These are phyloP conservation scores for Rhinatrema bivittatum DNA, from an alignment of 2,797 vertebrate species.

Conservation along the genomic window DNA sequence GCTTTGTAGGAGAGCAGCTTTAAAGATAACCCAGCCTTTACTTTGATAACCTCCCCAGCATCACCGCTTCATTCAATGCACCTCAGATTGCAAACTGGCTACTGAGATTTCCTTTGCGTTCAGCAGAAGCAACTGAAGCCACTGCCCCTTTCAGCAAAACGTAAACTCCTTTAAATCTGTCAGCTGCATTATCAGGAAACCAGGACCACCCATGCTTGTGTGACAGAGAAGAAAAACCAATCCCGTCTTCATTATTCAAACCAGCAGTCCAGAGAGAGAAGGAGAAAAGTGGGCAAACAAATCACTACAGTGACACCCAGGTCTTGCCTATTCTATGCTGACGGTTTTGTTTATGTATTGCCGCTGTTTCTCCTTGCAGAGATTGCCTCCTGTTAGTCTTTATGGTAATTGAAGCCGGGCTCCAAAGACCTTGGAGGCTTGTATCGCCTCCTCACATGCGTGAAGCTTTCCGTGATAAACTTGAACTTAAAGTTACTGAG, in stretches of 20 bases:
- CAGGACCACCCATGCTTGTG: slow-evolving; percentile 26
- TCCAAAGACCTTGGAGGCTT: slow-evolving; percentile 54
- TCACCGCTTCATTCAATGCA: neutral
- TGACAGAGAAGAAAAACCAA: slow-evolving; percentile 33
- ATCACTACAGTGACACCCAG: slow-evolving; percentile 38
- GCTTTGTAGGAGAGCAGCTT: slow-evolving; percentile 8
- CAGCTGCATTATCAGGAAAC: slow-evolving; percentile 29
- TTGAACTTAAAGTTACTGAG: slow-evolving; percentile 71
- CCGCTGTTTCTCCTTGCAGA: slow-evolving; percentile 23
- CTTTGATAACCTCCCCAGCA: slow-evolving; percentile 15
- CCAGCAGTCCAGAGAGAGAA: slow-evolving; percentile 44
- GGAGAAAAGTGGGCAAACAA: slow-evolving; percentile 43
- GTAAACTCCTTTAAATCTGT: slow-evolving; percentile 39
- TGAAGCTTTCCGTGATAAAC: slow-evolving; percentile 67
- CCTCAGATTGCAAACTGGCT: slow-evolving; percentile 29
- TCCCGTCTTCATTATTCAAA: slow-evolving; percentile 42
- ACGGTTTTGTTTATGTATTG: slow-evolving; percentile 45
- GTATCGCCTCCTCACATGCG: slow-evolving; percentile 61
- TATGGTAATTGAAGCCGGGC: slow-evolving; percentile 60
- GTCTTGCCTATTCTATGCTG: slow-evolving; percentile 51
- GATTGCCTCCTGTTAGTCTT: slow-evolving; percentile 51
- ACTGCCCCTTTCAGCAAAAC: slow-evolving; percentile 20
- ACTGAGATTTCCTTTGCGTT: slow-evolving; percentile 34
- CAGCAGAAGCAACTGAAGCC: slow-evolving; percentile 41
- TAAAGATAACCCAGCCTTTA: neutral